phyloP scores from a whole-genome alignment of 2,113 vertebrate species.

The Eurypyga helias region DNA sequence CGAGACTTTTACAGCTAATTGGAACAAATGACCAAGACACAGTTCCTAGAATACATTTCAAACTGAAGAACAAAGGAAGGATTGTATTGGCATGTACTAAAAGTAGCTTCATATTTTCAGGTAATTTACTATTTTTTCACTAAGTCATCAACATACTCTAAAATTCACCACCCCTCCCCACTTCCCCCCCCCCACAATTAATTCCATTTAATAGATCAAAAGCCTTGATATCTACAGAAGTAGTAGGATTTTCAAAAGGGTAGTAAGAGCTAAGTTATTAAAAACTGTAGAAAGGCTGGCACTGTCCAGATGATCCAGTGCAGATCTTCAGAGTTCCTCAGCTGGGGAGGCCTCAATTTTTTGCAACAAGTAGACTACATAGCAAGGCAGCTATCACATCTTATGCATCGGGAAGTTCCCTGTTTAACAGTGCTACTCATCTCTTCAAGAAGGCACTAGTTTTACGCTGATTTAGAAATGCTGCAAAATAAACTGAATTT shows the following conservation, averaged over 20 bases:
- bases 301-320: not conserved
- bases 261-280: not conserved
- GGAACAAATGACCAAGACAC: not conserved
- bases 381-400: not conserved
- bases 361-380: not conserved
- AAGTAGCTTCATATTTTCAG: not conserved
- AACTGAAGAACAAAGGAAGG: not conserved
- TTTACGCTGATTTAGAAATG: conserved; percentile 1
- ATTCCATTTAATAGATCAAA: not conserved
- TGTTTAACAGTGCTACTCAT: not conserved
- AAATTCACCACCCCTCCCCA: not conserved
- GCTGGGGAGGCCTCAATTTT: not conserved
- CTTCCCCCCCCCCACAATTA: too few species aligned
- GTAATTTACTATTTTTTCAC: not conserved
- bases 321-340: not conserved
- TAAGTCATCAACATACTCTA: not conserved
- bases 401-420: not conserved
- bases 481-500: not conserved
- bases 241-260: not conserved
- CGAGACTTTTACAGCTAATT: not conserved
- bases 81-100: not conserved
- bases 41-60: not conserved
- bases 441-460: not conserved
- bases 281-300: not conserved
- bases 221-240: not conserved